A percentile compares a stretch with the other conserved stretches of the same genome.
phyloP scores from a whole-genome alignment of 1,140 invertebrate species.

The Drosophila tani region DNA sequence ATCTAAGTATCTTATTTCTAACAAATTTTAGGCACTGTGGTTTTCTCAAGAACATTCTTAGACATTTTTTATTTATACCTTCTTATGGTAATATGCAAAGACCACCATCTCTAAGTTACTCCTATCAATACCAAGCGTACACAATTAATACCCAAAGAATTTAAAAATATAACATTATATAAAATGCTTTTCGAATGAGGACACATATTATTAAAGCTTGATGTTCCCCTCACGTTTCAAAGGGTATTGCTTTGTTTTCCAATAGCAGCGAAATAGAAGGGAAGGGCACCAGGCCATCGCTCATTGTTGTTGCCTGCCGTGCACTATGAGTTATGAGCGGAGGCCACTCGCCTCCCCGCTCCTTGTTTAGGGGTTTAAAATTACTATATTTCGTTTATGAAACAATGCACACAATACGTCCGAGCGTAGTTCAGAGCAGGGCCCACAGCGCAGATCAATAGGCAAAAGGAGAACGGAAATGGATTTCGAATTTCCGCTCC shows the following conservation, averaged over 20 bases:
- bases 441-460: slow-evolving; percentile 45
- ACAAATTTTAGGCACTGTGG: background rate
- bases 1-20: background rate
- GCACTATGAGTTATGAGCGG: slow-evolving; percentile 67
- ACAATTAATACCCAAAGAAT: no score
- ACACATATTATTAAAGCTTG: no score
- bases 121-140: no score
- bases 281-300: slow-evolving; percentile 32
- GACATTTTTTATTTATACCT: no score
- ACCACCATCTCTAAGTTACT: no score
- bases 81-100: no score
- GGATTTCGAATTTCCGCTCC: slow-evolving; percentile 73
- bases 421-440: slow-evolving; percentile 19
- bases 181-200: background rate
- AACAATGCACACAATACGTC: slow-evolving; percentile 24
- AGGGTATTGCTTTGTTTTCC: slow-evolving; percentile 36
- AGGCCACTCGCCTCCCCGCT: slow-evolving; percentile 26
- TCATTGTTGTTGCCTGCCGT: slow-evolving; percentile 55
- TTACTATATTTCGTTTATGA: slow-evolving; percentile 65
- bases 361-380: slow-evolving; percentile 59
- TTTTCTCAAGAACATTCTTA: no score
- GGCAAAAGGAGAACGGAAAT: slow-evolving; percentile 59
- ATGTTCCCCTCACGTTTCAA: background rate
- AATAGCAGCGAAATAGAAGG: slow-evolving; percentile 1
- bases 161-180: no score